Conservation (phyloP, 2,113 vertebrate species). For the Myocastor coypus region DNA sequence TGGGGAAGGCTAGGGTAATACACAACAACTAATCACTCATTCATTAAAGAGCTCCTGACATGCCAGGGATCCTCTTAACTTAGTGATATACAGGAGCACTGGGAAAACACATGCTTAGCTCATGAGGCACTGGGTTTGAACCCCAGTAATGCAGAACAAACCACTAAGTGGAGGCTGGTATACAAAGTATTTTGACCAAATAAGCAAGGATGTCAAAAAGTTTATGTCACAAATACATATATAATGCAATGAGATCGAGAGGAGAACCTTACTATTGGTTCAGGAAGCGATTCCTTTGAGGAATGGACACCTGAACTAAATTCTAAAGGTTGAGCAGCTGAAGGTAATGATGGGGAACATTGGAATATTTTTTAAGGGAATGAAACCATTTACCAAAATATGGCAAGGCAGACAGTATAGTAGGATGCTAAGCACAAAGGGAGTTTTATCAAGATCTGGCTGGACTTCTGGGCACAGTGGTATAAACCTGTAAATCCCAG, state of each 20-base stretch:
- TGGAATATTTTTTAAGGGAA: not conserved
- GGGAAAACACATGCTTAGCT: not conserved
- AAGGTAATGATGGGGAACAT: not conserved
- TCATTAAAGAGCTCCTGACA: not conserved
- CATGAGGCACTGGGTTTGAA: not conserved
- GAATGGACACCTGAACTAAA: not conserved
- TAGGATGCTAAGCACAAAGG: too few species aligned
- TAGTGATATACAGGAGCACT: not conserved
- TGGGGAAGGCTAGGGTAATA: not conserved
- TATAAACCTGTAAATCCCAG: too few species aligned
- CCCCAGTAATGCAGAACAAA: not conserved
- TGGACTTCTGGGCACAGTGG: too few species aligned
- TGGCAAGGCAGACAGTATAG: too few species aligned
- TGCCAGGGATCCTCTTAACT: not conserved
- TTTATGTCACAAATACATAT: not conserved
- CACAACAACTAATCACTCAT: not conserved
- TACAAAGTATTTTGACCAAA: not conserved
- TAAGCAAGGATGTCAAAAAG: constrained; percentile 19
- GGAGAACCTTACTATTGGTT: not conserved
- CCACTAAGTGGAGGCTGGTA: not conserved
- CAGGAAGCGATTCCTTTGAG: not conserved
- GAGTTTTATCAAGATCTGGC: too few species aligned
- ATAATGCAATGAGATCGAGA: not conserved
- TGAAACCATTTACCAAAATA: too few species aligned
- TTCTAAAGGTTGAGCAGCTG: not conserved